Conservation (phyloP, 2,797 vertebrate species). For the Champsocephalus gunnari region DNA sequence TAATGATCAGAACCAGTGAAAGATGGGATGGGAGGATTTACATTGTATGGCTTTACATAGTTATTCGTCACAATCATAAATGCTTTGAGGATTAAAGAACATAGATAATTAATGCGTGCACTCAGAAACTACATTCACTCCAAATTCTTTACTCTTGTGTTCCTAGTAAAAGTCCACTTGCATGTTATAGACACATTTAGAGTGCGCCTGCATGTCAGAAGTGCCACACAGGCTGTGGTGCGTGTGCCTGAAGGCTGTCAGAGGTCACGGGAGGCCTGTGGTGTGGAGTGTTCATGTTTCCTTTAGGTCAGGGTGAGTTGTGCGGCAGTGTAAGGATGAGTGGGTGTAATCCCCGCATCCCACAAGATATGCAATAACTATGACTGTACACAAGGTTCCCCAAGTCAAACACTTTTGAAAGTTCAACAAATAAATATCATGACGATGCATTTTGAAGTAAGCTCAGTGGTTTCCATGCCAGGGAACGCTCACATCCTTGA, state of each 20-base stretch:
- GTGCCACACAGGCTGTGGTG: constrained; percentile 33
- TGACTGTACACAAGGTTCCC: constrained; percentile 88
- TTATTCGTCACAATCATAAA: constrained; percentile 1
- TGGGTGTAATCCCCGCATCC: constrained; percentile 83
- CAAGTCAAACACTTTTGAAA: constrained; percentile 74
- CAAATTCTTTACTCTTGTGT: constrained; percentile 6
- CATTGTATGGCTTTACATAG: not conserved
- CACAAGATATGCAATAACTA: constrained; percentile 99
- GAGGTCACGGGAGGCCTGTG: constrained; percentile 40
- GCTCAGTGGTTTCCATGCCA: constrained; percentile 86
- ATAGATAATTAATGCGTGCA: not conserved
- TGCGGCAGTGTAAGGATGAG: constrained; percentile 68
- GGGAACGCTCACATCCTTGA: constrained; percentile 97
- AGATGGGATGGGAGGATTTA: constrained; percentile 14
- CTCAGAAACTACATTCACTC: constrained; percentile 5
- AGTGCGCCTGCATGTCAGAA: constrained; percentile 37
- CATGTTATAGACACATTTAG: not conserved
- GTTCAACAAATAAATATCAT: constrained; percentile 63
- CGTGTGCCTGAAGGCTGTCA: constrained; percentile 20
- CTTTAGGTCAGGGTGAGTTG: constrained; percentile 44
- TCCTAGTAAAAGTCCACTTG: not conserved
- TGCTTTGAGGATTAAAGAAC: not conserved
- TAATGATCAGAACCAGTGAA: constrained; percentile 1
- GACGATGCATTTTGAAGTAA: constrained; percentile 75
- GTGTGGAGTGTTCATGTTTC: constrained; percentile 46